phyloP scores from a whole-genome alignment of 2,888 invertebrate species.

The Cosmorhoe ocellata region DNA sequence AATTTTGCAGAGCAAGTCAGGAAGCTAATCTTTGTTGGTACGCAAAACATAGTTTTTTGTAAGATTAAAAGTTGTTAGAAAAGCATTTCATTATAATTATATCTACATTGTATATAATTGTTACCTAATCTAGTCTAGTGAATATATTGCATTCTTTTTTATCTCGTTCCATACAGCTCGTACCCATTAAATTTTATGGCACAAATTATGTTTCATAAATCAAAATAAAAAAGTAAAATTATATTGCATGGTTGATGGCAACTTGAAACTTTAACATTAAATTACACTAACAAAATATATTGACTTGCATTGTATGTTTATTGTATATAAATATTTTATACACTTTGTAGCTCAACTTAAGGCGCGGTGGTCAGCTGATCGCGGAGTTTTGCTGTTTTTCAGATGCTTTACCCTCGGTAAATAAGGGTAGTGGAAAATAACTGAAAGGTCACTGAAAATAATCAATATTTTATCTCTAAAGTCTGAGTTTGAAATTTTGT shows the following conservation, averaged over 20 bases:
- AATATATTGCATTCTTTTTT: conserved; percentile 5
- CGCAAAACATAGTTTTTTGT: conserved; percentile 47
- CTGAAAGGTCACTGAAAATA: too few relatives aligned
- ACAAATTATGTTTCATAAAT: neutral
- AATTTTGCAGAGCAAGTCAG: conserved; percentile 78
- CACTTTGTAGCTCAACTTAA: too few relatives aligned
- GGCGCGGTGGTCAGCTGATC: too few relatives aligned
- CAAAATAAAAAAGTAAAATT: neutral
- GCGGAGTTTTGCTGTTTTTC: too few relatives aligned
- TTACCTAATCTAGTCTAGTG: conserved; percentile 9
- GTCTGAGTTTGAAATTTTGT: too few relatives aligned
- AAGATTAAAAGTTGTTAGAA: conserved; percentile 30
- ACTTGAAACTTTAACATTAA: too few relatives aligned
- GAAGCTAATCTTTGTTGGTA: conserved; percentile 78
- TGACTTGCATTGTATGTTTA: too few relatives aligned
- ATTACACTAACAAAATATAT: too few relatives aligned
- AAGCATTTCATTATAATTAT: neutral
- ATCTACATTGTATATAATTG: neutral
- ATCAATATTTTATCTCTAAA: too few relatives aligned
- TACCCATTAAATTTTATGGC: neutral
- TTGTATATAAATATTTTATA: too few relatives aligned
- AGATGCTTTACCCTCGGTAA: too few relatives aligned
- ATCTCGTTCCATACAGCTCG: conserved; percentile 1
- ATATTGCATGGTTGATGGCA: conserved; percentile 25
- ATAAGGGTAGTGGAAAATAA: too few relatives aligned